A percentile compares a stretch with the other conserved stretches of the same genome.
These are phyloP conservation scores for Conops quadrifasciatus DNA, from an alignment of 2,888 invertebrate species.

Conservation along the genomic window DNA sequence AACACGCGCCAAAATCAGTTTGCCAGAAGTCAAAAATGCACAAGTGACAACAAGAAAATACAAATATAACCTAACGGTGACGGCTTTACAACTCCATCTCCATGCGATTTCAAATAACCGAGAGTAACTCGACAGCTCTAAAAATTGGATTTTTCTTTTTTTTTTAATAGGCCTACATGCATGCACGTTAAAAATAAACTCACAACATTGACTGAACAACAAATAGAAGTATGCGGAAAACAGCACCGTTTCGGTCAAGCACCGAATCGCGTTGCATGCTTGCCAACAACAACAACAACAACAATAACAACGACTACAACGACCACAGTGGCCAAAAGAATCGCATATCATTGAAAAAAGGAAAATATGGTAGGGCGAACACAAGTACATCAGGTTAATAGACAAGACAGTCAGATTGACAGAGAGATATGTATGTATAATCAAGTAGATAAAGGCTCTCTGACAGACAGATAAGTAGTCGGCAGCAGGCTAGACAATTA, in stretches of 20 bases:
- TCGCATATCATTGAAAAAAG: background rate
- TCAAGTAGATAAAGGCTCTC: background rate
- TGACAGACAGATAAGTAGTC: background rate
- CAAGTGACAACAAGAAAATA: background rate
- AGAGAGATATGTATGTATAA: background rate
- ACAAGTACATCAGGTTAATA: slow-evolving; percentile 16
- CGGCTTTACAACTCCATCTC: slow-evolving; percentile 2
- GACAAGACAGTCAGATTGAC: slow-evolving; percentile 6
- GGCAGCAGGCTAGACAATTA: no score
- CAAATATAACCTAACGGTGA: background rate
- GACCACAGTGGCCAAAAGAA: background rate
- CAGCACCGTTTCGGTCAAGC: background rate
- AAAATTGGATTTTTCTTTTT: background rate
- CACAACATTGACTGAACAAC: background rate
- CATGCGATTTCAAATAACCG: background rate
- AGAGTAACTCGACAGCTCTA: background rate
- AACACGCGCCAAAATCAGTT: slow-evolving; percentile 28
- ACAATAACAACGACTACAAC: background rate
- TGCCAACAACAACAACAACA: slow-evolving; percentile 7
- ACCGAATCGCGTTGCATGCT: background rate
- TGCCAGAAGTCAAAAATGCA: no score
- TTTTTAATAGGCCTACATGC: background rate
- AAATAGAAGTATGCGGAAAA: slow-evolving; percentile 20
- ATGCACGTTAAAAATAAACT: background rate
- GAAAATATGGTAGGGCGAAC: background rate